These are phyloP conservation scores for Acomys russatus DNA, from an alignment of 2,797 vertebrate species.

Conservation along the genomic window DNA sequence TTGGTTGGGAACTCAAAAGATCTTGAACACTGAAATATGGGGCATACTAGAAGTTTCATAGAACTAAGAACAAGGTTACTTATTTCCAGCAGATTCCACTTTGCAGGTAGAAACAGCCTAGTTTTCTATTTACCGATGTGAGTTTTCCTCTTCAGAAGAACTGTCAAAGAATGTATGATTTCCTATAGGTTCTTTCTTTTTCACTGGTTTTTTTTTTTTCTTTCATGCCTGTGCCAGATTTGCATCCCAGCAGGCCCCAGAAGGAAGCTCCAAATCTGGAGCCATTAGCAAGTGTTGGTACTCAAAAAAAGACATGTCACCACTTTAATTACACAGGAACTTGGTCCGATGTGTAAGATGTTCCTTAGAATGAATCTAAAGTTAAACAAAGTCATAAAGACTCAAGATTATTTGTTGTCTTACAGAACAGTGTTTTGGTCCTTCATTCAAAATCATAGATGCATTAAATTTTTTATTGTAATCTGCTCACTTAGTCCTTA, in stretches of 20 bases:
- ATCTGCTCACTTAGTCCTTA: neutral
- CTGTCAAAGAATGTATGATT: neutral
- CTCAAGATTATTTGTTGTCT: neutral
- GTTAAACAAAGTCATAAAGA: neutral
- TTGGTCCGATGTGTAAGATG: neutral
- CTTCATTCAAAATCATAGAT: neutral
- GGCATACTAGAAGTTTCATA: neutral
- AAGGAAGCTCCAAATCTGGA: neutral
- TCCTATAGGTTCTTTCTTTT: neutral
- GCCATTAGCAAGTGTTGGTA: neutral
- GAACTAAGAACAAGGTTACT: neutral
- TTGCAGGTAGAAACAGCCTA: neutral
- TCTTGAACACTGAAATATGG: neutral
- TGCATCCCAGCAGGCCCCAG: neutral
- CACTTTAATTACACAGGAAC: neutral
- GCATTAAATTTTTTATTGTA: neutral
- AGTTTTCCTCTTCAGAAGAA: neutral
- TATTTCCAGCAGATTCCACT: neutral
- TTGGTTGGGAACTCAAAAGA: neutral
- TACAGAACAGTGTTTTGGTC: neutral
- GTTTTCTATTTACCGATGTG: neutral
- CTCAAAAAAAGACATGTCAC: neutral
- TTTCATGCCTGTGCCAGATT: neutral
- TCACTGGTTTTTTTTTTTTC: rapidly evolving
- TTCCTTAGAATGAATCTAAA: neutral